phyloP scores from a whole-genome alignment of 2,797 vertebrate species.

The Sciurus carolinensis region DNA sequence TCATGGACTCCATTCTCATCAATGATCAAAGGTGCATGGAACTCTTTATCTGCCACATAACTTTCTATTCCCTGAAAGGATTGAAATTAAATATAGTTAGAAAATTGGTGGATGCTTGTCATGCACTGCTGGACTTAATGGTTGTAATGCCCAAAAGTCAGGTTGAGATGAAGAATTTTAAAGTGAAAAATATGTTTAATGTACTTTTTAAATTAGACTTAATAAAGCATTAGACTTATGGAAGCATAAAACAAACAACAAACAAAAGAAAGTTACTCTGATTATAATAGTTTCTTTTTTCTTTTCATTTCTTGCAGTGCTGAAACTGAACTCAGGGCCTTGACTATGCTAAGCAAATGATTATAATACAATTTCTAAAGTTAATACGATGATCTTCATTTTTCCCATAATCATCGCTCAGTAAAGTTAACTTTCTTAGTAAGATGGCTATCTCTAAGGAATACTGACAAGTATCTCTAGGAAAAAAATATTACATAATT shows the following conservation, averaged over 20 bases:
- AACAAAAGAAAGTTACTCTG: neutral
- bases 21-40: slow-evolving; percentile 93
- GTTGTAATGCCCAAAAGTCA: neutral
- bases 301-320: neutral
- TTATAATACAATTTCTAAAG: neutral
- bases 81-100: slow-evolving; percentile 28
- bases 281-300: neutral
- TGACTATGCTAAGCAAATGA: neutral
- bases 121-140: neutral
- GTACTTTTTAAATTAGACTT: slow-evolving; percentile 20
- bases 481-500: neutral
- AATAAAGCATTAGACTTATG: neutral
- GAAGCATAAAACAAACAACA: neutral
- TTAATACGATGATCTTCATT: neutral
- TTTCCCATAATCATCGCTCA: neutral
- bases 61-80: slow-evolving; percentile 92
- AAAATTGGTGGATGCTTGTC: neutral
- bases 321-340: neutral
- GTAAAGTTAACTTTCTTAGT: neutral
- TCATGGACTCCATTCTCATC: slow-evolving; percentile 92
- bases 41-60: slow-evolving; percentile 92
- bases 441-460: neutral
- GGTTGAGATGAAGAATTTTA: neutral
- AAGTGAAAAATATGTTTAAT: neutral
- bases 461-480: neutral